Conservation (phyloP, 2,888 invertebrate species). For the Caenorhabditis sp. region DNA sequence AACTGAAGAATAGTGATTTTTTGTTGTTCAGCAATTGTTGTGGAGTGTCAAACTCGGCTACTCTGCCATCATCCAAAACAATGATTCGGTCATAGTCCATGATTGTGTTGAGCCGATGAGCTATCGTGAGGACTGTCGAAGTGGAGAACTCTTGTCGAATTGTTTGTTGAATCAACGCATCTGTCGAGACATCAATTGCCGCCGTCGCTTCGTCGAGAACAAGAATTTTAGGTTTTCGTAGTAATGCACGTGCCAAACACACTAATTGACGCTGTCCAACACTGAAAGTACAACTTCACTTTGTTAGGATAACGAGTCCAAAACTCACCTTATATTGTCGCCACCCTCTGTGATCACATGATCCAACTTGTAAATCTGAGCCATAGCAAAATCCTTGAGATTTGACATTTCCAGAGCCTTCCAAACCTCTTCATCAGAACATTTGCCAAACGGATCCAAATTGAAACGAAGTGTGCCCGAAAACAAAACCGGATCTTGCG, state of each 20-base stretch:
- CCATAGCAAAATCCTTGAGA: constrained; percentile 82
- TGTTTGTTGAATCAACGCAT: constrained; percentile 74
- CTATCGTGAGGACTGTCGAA: constrained; percentile 89
- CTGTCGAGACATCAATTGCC: constrained; percentile 75
- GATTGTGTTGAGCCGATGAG: constrained; percentile 90
- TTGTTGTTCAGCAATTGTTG: constrained; percentile 67
- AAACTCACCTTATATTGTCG: constrained; percentile 79
- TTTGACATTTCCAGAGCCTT: constrained; percentile 86
- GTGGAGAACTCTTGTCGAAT: constrained; percentile 80
- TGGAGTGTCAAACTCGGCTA: constrained; percentile 72
- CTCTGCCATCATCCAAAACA: constrained; percentile 72
- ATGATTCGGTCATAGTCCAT: constrained; percentile 81
- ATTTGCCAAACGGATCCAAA: constrained; percentile 85
- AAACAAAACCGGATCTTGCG: constrained; percentile 73
- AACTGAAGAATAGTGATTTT: too few relatives aligned
- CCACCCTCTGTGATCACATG: constrained; percentile 90
- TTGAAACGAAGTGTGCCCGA: constrained; percentile 78
- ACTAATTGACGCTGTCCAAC: constrained; percentile 74
- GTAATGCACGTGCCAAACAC: constrained; percentile 73
- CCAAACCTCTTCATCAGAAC: constrained; percentile 87
- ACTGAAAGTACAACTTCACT: constrained; percentile 67
- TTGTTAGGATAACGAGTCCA: not conserved
- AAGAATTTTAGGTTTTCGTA: constrained; percentile 72
- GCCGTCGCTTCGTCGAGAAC: constrained; percentile 77
- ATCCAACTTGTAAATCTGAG: constrained; percentile 78